Base-by-base conservation (phyloP, 2,113 vertebrate genomes). In the Menidia beryllina region DNA sequence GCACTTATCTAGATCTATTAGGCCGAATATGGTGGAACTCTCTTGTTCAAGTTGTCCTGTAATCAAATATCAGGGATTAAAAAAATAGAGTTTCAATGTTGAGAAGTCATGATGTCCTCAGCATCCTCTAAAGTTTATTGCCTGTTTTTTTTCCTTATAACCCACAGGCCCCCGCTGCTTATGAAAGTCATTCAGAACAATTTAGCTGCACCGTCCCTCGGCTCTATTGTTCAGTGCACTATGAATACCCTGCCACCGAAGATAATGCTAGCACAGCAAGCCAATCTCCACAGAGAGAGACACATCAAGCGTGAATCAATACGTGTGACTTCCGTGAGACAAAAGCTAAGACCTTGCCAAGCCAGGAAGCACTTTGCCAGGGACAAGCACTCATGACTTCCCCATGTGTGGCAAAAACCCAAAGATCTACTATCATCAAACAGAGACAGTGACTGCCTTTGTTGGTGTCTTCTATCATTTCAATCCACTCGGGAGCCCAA, bases 131-230 rank as follows among this genome's bases (percentile, higher is more conserved):
- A 86, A 91, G 84, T 81, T 91, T 90, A 92, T 92, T 90, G 75
- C 84, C 78, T 90, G 67, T 87, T 81, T 86, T 89, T 79, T 91
- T n/a, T n/a, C n/a, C 79, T 77, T 25, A 20, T 81, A 60, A 87
- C 86, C 83, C 87, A 86, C 80, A 67, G 69, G 66, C 88, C 62
- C 75, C 74, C 2, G 69, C 82, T 87, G 78, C 79, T 82, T 89
- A 86, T 86, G 73, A 92, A 91, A 90, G 85, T 88, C 87, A 87
- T 90, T 83, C 81, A 79, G 91, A 91, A 88, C 72, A 88, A 86
- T 82, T 49, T 41, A 76, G 77, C 81, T 51, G 76, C 69, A 75
- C 84, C 85, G 75, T 72, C 85, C 75, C 77, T 39, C 74, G 75
- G 81, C 88, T 34, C 71, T 67, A 82, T 89, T 89, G 88, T 89